Conservation (phyloP, 2,113 vertebrate genomes). For the Thoracochromis brauschi region DNA sequence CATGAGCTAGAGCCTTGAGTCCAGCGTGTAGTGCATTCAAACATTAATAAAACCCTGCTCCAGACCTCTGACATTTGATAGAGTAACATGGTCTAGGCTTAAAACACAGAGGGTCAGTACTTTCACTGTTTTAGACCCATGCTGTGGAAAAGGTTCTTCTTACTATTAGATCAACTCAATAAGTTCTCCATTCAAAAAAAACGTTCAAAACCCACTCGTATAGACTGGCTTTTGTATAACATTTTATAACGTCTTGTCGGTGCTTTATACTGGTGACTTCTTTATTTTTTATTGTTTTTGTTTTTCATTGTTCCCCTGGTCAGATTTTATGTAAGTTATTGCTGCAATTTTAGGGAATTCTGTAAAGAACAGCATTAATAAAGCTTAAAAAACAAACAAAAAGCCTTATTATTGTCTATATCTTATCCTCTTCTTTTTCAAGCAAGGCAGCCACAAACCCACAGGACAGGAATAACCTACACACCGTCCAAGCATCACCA, state of each 20-base stretch:
- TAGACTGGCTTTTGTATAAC: background rate
- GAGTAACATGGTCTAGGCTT: rapidly evolving
- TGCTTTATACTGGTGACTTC: background rate
- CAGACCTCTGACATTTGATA: background rate
- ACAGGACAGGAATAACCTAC: background rate
- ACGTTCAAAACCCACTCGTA: background rate
- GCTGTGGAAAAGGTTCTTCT: background rate
- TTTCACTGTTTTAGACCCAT: background rate
- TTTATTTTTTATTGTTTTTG: background rate
- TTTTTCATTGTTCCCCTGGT: background rate
- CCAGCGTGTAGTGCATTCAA: background rate
- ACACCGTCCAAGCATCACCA: background rate
- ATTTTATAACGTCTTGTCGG: rapidly evolving
- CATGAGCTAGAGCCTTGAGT: background rate
- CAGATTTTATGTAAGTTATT: background rate
- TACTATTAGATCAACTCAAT: background rate
- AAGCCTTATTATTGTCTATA: background rate
- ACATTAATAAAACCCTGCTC: background rate
- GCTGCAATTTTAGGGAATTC: background rate
- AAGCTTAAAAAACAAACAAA: background rate
- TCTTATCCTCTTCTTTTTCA: background rate
- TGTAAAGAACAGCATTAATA: background rate
- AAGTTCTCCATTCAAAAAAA: background rate
- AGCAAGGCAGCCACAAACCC: background rate
- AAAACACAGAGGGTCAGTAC: background rate